Evolutionary conservation across 2,113 vertebrate species (phyloP).

Genomic region (Ammodytes dubius): DNA sequence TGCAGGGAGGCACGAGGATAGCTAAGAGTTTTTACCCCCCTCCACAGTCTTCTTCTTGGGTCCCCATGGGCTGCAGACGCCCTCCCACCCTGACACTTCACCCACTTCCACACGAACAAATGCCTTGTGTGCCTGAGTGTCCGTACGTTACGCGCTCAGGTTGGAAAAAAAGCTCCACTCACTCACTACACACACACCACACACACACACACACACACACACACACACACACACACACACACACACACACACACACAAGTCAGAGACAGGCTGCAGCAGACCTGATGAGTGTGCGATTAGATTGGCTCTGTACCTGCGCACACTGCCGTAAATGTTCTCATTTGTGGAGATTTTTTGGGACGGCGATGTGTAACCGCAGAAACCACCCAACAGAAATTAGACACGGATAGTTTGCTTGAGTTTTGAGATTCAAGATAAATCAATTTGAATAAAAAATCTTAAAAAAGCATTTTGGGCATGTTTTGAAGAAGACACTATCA

Average conservation of each 20-base stretch:
- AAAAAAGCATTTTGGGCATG: no score
- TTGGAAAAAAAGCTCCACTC: conserved; percentile 40
- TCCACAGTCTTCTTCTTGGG: conserved; percentile 9
- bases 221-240: no score
- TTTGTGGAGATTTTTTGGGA: conserved; percentile 33
- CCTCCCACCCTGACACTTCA: neutral
- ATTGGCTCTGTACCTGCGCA: conserved; percentile 51
- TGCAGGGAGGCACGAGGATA: conserved; percentile 53
- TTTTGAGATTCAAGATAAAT: conserved; percentile 56
- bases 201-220: no score
- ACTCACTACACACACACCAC: no score
- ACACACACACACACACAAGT: conserved; percentile 1
- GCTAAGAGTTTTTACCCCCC: conserved; percentile 25
- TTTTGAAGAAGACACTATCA: no score
- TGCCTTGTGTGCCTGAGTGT: conserved; percentile 1
- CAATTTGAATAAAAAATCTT: neutral
- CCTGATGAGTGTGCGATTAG: conserved; percentile 61
- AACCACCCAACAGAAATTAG: conserved; percentile 61
- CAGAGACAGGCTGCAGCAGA: conserved; percentile 26
- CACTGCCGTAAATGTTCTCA: conserved; percentile 11
- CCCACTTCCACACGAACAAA: neutral
- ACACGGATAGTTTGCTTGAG: conserved; percentile 65
- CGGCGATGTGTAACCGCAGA: neutral
- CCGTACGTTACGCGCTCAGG: neutral
- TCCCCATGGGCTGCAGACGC: conserved; percentile 16